A percentile compares a stretch with the other conserved stretches of the same genome.
Conservation (phyloP, 2,888 invertebrate genomes). For the Tortricodes alternella region DNA sequence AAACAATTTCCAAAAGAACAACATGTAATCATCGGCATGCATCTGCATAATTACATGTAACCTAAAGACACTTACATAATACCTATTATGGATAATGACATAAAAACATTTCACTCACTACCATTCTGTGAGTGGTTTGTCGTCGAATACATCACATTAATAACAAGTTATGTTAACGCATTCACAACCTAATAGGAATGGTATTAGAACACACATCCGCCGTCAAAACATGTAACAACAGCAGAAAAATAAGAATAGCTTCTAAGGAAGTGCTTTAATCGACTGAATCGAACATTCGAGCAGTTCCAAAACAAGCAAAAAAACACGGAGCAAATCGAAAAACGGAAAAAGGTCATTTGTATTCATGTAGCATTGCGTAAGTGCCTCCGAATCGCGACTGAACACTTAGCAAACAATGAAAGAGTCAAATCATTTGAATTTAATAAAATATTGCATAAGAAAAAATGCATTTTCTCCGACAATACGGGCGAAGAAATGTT, state of each 20-base stretch:
- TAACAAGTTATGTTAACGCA: not conserved
- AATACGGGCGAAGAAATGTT: constrained; percentile 40
- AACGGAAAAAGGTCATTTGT: constrained; percentile 31
- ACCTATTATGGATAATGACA: constrained; percentile 36
- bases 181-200: constrained; percentile 9
- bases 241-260: constrained; percentile 24
- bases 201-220: constrained; percentile 7
- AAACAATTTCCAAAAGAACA: constrained; percentile 22
- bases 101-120: constrained; percentile 37
- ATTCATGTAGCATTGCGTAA: constrained; percentile 35
- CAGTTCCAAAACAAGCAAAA: constrained; percentile 13
- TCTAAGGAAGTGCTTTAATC: constrained; percentile 30
- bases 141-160: constrained; percentile 9
- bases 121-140: constrained; percentile 25
- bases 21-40: constrained; percentile 17
- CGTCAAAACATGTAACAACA: constrained; percentile 11
- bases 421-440: constrained; percentile 39
- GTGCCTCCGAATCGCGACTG: constrained; percentile 31
- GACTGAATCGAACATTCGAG: constrained; percentile 21
- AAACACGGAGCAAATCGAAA: constrained; percentile 12
- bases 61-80: constrained; percentile 38
- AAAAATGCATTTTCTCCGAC: constrained; percentile 36
- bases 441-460: constrained; percentile 38
- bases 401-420: constrained; percentile 37
- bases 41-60: constrained; percentile 30